Base-by-base conservation (phyloP, 2,888 invertebrate species). In the Deladenus siricidicola region DNA sequence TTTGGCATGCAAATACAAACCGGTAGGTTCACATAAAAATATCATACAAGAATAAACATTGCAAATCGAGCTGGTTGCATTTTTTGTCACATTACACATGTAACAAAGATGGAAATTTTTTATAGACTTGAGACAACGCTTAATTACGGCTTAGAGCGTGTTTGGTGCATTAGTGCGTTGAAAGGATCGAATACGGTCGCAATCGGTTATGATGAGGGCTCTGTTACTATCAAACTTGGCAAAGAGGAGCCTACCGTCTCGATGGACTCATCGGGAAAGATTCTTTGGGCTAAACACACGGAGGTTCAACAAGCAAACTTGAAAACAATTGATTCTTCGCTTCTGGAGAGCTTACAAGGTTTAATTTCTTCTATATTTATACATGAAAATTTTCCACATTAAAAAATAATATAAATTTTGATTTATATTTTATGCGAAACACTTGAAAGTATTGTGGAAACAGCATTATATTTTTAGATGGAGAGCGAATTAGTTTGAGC, bases 1-100 rank as follows among this genome's bases (percentile, higher is more conserved):
- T 98, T 65, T 98, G 98, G 98, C 96, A 99, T 81, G 90, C 96
- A 0, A 96, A 93, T 73, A 99, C 98, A 0, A 94, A 98, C 82
- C 85, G 76, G 74, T 75, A 47, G 21, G 47, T 19, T 29, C 52
- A n/a, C 30, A n/a, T n/a, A n/a, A 42, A 42, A 42, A 42, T 42
- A n/a, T n/a, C n/a, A n/a, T n/a, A n/a, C n/a, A n/a, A n/a, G n/a
- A n/a, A n/a, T n/a, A n/a, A n/a, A n/a, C n/a, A n/a, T n/a, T n/a
- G n/a, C n/a, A n/a, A n/a, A n/a, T n/a, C n/a, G n/a, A n/a, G n/a
- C n/a, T n/a, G n/a, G n/a, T n/a, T n/a, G n/a, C n/a, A n/a, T n/a
- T n/a, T n/a, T n/a, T n/a, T n/a, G 39, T 39, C 39, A 39, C 39
- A 14, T 39, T n/a, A n/a, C n/a, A n/a, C n/a, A n/a, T n/a, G n/a